Evolutionary conservation across 2,113 vertebrate species (phyloP), one percentile per base, ranked within the genome.

Genomic region (Gallinago jamesoni): DNA sequence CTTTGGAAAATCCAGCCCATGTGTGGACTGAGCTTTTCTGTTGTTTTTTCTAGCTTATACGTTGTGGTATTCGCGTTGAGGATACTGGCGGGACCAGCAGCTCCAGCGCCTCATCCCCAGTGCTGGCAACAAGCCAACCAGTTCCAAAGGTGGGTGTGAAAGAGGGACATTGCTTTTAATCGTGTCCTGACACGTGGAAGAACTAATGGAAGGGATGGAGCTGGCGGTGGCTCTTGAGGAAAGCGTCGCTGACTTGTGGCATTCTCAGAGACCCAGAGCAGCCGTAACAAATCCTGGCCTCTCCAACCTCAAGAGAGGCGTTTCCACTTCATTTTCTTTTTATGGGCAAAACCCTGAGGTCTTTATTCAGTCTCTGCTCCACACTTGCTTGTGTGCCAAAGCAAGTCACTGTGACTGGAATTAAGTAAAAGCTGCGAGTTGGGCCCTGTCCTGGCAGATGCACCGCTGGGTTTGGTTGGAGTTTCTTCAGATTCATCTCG

Each of bases 221-320:
- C 73, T 37, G 31, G 31, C 6, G 9, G 76, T 0, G 1, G 55
- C 59, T 72, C 53, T 30, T 33, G 57, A 56, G 68, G 69, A 45
- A 72, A 72, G 35, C 1, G 2, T 50, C 1, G 0, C 56, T 84
- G 68, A 28, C 39, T 59, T 2, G 3, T 1, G 0, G 67, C 0
- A 0, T 45, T 53, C 62, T 23, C 41, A 6, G 20, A 64, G 73
- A 87, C 87, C 68, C 73, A 37, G 39, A 79, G 67, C 94, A 90
- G 78, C 78, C 50, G 4, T 79, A 87, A 84, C 67, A 87, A 57
- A 75, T 37, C 83, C 73, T 55, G 45, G 73, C 57, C 67, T 60
- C 56, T 24, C 39, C 68, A 80, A 21, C 41, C 78, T 59, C 90
- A 39, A 17, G 83, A 87, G 90, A 45, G 47, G 23, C 7, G 0